A percentile compares a stretch with the other conserved stretches of the same genome.
phyloP scores from a whole-genome alignment of 2,113 vertebrate species.

The Pseudorectes ferrugineus region DNA sequence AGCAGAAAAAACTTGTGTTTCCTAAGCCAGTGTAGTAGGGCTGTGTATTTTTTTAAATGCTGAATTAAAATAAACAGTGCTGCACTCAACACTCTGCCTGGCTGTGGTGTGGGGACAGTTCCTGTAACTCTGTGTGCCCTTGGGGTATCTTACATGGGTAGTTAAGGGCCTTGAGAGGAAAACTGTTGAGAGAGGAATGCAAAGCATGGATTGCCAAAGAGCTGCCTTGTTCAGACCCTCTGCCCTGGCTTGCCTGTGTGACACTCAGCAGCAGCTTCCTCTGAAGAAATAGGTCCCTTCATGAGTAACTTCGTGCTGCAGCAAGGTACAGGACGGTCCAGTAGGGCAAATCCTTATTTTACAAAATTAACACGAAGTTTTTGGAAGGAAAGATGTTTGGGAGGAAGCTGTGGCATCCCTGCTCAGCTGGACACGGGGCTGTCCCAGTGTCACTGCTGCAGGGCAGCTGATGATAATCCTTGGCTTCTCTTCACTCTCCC shows the following conservation, averaged over 20 bases:
- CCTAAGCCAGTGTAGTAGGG: neutral
- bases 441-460: neutral
- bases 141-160: neutral
- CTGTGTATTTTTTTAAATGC: neutral
- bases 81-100: neutral
- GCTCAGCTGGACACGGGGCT: rapidly evolving
- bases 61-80: slow-evolving; percentile 6
- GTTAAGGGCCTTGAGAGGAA: neutral
- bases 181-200: neutral
- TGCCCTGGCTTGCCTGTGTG: neutral
- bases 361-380: neutral
- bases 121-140: neutral
- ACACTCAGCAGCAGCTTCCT: neutral
- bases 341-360: neutral
- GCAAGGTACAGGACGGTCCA: neutral
- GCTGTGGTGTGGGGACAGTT: neutral
- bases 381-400: neutral
- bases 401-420: neutral
- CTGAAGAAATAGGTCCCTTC: neutral
- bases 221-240: neutral
- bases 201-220: neutral
- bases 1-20: slow-evolving; percentile 14
- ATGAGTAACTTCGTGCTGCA: neutral
- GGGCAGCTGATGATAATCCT: neutral
- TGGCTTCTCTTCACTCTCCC: neutral